Evolutionary conservation across 2,797 vertebrate genomes (phyloP), one percentile per base, ranked within the genome.

Genomic region (Miichthys miiuy): DNA sequence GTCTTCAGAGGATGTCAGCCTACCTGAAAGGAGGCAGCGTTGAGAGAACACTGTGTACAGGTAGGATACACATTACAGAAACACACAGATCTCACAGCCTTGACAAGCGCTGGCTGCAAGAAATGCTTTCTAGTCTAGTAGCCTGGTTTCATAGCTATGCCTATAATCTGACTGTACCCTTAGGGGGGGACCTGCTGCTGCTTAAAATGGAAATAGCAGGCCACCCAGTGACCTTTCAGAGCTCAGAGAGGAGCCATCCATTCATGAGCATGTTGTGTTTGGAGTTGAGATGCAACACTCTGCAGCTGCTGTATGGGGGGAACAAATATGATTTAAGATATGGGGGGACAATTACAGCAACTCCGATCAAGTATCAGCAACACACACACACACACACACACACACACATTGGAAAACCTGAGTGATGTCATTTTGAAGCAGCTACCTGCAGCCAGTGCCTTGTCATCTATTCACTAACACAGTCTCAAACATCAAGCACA

Each of bases 121-220:
- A 63, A 66, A 46, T 20, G 58, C 73, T 76, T 61, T 68, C 70
- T 80, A n/a, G 17, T 82, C 75, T 56, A 51, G 55, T 51, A 89
- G 83, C 79, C 71, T 58, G 78, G 50, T 81, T 80, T 80, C 72
- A 77, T 41, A 27, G 76, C 60, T 23, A 48, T 67, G 72, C 70
- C 84, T 86, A 64, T 72, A 84, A 86, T 80, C 76, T 80, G 79
- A 61, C 74, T 72, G 72, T 4, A 80, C 69, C 80, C 75, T n/a
- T 56, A 82, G 30, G 30, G 30, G 80, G 44, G 80, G 68, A 52
- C 60, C 67, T 38, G 34, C 80, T 84, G 88, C 82, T 78, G 77
- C 82, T 89, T 80, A 82, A 87, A 88, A 90, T 86, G 82, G 81
- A 90, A 89, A 81, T 68, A 76, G 70, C 72, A 79, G 77, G 68